Conservation (phyloP, 2,797 vertebrate genomes). For the Lagorchestes hirsutus region DNA sequence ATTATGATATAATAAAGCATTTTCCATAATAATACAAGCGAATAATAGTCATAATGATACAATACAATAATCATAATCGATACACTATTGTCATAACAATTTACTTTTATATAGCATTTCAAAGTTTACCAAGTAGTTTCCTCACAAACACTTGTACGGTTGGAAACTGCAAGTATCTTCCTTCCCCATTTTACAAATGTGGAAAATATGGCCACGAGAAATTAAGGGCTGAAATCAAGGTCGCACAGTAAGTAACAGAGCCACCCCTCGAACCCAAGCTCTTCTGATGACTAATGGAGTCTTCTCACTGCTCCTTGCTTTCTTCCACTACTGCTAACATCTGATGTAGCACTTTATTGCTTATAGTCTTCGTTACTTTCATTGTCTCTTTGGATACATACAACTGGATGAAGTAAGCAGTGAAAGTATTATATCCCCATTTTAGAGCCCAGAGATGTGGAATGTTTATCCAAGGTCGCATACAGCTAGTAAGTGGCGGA, state of each 20-base stretch:
- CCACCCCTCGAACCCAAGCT: background rate
- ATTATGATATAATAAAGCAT: background rate
- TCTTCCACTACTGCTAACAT: background rate
- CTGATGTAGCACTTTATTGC: background rate
- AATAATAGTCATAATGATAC: background rate
- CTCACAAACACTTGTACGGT: background rate
- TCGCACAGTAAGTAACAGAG: background rate
- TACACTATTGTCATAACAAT: background rate
- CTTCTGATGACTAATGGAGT: background rate
- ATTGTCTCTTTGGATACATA: background rate
- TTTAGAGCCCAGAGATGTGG: background rate
- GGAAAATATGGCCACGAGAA: background rate
- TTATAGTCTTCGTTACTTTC: background rate
- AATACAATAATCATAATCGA: background rate
- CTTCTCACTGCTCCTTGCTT: background rate
- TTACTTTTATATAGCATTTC: background rate
- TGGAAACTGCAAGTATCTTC: background rate
- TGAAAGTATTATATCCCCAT: background rate
- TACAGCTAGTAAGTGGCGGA: background rate
- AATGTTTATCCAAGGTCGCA: background rate
- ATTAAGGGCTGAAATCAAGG: background rate
- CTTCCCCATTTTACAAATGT: background rate
- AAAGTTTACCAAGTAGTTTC: background rate
- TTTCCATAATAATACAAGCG: background rate
- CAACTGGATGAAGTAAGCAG: background rate